Evolutionary conservation across 2,888 invertebrate species (phyloP), one percentile per base, ranked within the genome.

Genomic region (Archaeoteleia sp.): DNA sequence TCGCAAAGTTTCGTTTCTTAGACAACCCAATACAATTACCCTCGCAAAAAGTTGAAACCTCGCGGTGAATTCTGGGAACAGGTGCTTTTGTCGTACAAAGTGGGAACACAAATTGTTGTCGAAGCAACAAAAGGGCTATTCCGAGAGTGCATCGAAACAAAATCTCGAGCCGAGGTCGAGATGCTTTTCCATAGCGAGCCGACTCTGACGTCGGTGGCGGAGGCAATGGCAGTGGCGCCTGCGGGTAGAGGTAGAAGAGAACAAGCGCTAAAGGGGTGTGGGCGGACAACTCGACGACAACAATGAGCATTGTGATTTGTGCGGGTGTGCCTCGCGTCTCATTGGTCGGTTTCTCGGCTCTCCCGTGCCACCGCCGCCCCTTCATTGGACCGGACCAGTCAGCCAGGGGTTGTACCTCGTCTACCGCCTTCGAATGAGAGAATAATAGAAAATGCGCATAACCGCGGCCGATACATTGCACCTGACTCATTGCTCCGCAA

Each of bases 241-340:
- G 67, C 54, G 60, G 54, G 62, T 43, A 51, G 42, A 48, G 65
- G 45, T 27, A 46, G 60, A 67, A 67, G 73, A 69, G 72, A 76
- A 70, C 72, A 73, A 66, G 46, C 74, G 71, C 61, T 55, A 65
- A 73, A 62, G 74, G 76, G 71, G 77, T 74, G 81, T 83, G 82
- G 83, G 83, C 83, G 82, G 81, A 81, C 78, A 78, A 77, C 73
- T 63, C 76, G 72, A 68, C 78, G 82, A 81, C 82, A 85, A 85
- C 85, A 85, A 85, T 85, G 82, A 83, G 84, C 85, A 85, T 85
- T 85, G 85, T 85, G 85, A 85, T 85, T 84, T 85, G 85, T 78
- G 84, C 83, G 83, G 82, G 81, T 82, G 82, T 77, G 78, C 75
- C 79, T 72, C 55, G 68, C 57, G 61, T 76, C 67, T 71, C 51